Base-by-base conservation (phyloP, 2,888 invertebrate species). In the Byasa hedistus region DNA sequence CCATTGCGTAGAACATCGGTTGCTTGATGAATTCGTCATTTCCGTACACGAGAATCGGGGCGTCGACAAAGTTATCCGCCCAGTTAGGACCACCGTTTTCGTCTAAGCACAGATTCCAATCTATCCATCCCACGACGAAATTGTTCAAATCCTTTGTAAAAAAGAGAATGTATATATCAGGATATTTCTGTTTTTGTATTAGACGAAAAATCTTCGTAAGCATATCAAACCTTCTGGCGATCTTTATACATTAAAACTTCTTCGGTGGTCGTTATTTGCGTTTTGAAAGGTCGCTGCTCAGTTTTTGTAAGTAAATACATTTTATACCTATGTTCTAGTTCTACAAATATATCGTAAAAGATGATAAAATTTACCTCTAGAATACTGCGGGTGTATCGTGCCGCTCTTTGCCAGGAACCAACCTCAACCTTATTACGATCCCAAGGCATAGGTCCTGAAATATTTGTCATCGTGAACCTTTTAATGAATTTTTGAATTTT, bases 51-150 rank as follows among this genome's bases (percentile, higher is more conserved):
- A 98, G 94, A 44, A 90, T 79, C 0, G 98, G 94, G 0, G 97
- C 93, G 86, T 98, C 98, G 0, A 96, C 96, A 76, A 87, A 93
- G 85, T 97, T 97, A 0, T 85, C 73, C 0, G 92, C 93, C 94
- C 96, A 97, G 76, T 94, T 96, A 0, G 98, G 98, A 0, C 98
- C 97, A 17, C 98, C 98, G 19, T 81, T 64, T 70, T 88, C 76
- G 80, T 97, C 92, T 19, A 98, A 84, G 12, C 95, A 95, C 64
- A 98, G 81, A 85, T 98, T 98, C 98, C 98, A 98, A 80, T 98
- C 98, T 0, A 96, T 89, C 97, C 98, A 98, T 2, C 96, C 98
- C 22, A 93, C 91, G 0, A 95, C 93, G 87, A 94, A 94, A 79
- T 96, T 93, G 71, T 94, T 93, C 21, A 96, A 77, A 80, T 95